Evolutionary conservation across 1,140 invertebrate species (phyloP), one percentile per base, ranked within the genome.

Genomic region (Scaptodrosophila lebanonensis): DNA sequence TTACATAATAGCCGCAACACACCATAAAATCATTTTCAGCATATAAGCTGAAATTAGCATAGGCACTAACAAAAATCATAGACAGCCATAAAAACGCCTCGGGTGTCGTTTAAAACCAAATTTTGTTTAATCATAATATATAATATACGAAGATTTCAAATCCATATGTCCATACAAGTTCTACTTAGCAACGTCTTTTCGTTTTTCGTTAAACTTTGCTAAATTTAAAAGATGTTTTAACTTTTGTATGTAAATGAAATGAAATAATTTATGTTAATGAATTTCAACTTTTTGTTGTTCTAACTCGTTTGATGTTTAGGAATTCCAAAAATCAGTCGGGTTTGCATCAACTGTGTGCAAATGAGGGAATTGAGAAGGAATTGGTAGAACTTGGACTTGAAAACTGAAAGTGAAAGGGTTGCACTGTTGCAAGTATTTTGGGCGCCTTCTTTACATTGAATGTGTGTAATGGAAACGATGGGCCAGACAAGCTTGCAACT

Each of bases 351-450:
- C 7, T n/a, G 16, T n/a, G 15, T 27, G 20, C 5, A n/a, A 27
- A n/a, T 27, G 7, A 15, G 3, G 9, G 15, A n/a, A 17, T 22
- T 35, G 25, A 16, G 35, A 32, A 40, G 2, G 42, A 6, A 36
- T 62, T 20, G 15, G 58, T 57, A 57, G 39, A 52, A 57, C 53
- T 39, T 50, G 27, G 25, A 4, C 36, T n/a, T 8, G 6, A n/a
- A n/a, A n/a, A n/a, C n/a, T 20, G 66, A 77, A 77, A 77, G 72
- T 77, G 68, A 77, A 77, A 77, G 73, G 73, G 77, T 25, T 25
- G 3, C 3, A 25, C 22, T 25, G 22, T 4, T 25, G n/a, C 22
- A 25, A 25, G 8, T 8, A 25, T 51, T 5, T n/a, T n/a, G 17
- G 32, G 29, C 29, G 29, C 22, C 45, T 25, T 25, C 22, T 25